A percentile compares a stretch with the other conserved stretches of the same genome.
phyloP scores from a whole-genome alignment of 2,113 vertebrate genomes.

The Sprattus sprattus region DNA sequence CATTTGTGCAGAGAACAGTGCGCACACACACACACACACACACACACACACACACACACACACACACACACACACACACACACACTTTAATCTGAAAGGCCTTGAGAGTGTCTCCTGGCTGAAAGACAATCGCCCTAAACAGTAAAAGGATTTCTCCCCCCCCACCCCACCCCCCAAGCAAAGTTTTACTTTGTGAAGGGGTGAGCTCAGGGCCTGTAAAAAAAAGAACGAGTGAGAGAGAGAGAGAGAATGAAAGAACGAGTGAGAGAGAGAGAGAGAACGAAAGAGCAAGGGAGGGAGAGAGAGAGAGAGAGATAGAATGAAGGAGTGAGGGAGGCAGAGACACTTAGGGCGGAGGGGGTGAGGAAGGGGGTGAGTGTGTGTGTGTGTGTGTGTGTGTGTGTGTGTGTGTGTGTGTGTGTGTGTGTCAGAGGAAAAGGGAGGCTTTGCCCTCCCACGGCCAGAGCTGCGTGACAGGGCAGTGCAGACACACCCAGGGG shows the following conservation, averaged over 20 bases:
- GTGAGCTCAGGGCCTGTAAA: not conserved
- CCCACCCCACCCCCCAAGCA: not conserved
- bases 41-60: not conserved
- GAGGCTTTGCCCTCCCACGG: slow-evolving; percentile 9
- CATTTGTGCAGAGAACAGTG: slow-evolving; percentile 17
- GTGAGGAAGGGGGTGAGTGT: slow-evolving; percentile 46
- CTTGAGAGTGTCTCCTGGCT: not conserved
- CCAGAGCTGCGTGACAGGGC: slow-evolving; percentile 52
- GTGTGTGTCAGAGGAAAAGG: slow-evolving; percentile 20
- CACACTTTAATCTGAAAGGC: not conserved
- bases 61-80: not conserved
- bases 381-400: slow-evolving; percentile 30
- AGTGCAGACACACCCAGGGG: slow-evolving; percentile 72
- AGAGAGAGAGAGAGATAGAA: slow-evolving; percentile 42
- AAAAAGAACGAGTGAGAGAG: not conserved
- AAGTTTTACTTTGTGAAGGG: not conserved
- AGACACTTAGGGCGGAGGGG: slow-evolving; percentile 63
- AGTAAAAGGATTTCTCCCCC: not conserved
- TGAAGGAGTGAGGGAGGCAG: slow-evolving; percentile 53
- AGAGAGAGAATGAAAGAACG: too few species aligned
- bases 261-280: slow-evolving; percentile 28
- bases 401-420: slow-evolving; percentile 37
- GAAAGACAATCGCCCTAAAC: not conserved
- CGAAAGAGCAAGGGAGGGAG: slow-evolving; percentile 38
- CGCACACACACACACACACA: slow-evolving; percentile 10